phyloP scores from a whole-genome alignment of 2,113 vertebrate genomes.

The Isichthys henryi region DNA sequence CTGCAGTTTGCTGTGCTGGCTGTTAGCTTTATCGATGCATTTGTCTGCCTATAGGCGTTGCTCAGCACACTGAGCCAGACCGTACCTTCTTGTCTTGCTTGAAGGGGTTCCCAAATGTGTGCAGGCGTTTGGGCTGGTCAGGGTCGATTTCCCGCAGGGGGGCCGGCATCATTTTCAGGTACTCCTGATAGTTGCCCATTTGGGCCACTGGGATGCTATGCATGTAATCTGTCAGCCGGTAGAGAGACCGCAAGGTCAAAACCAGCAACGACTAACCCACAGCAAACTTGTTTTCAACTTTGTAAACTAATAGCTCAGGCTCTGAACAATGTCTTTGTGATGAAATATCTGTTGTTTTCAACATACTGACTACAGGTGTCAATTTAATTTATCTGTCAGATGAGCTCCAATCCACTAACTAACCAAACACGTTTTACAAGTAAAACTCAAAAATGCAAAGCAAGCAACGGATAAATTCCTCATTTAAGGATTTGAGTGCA shows the following conservation, averaged over 20 bases:
- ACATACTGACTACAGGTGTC: background rate
- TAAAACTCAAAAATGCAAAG: background rate
- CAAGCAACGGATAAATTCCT: background rate
- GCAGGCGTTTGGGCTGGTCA: slow-evolving; percentile 87
- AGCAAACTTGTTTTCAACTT: background rate
- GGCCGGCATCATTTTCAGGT: slow-evolving; percentile 84
- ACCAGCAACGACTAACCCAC: background rate
- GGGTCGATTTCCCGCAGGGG: slow-evolving; percentile 88
- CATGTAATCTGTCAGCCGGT: slow-evolving; percentile 71
- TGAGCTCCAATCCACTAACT: background rate
- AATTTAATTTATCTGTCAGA: background rate
- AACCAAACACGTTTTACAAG: background rate
- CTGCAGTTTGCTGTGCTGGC: background rate
- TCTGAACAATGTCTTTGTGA: background rate
- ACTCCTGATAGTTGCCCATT: slow-evolving; percentile 98
- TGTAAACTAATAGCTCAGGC: background rate
- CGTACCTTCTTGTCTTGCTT: slow-evolving; percentile 96
- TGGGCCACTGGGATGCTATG: slow-evolving; percentile 93
- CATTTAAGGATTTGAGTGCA: background rate
- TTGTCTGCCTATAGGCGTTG: background rate
- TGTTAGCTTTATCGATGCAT: background rate
- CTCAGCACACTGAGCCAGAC: background rate
- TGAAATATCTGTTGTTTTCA: background rate
- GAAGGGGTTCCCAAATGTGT: slow-evolving; percentile 96
- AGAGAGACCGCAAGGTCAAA: background rate